phyloP scores from a whole-genome alignment of 2,888 invertebrate genomes.

The Trissolcus brochymenae region DNA sequence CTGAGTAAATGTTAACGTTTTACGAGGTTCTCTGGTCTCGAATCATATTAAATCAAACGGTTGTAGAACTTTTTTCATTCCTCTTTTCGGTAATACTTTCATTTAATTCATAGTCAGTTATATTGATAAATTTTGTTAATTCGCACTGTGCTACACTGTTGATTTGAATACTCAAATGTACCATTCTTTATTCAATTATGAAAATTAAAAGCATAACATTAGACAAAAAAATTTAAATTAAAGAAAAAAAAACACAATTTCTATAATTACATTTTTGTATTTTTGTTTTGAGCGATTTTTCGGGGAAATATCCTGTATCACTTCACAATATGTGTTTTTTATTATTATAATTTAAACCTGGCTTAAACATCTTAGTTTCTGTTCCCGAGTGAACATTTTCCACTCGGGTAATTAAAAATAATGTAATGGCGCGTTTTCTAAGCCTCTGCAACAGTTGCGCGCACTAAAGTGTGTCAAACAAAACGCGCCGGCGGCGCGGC shows the following conservation, averaged over 20 bases:
- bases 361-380: conserved; percentile 3
- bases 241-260: no score
- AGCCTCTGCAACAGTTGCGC: conserved; percentile 16
- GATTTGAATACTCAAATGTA: no score
- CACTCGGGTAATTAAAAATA: conserved; percentile 40
- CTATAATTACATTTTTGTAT: no score
- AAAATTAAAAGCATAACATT: no score
- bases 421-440: conserved; percentile 30
- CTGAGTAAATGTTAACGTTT: conserved; percentile 2
- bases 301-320: no score
- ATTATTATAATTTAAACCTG: not conserved
- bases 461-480: conserved; percentile 45
- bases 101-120: not conserved
- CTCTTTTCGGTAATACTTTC: not conserved
- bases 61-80: not conserved
- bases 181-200: no score
- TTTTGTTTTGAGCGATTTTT: no score
- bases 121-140: no score
- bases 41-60: not conserved
- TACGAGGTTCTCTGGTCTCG: not conserved
- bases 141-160: no score
- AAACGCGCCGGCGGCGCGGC: conserved; percentile 43
- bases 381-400: not conserved
- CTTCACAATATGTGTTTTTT: not conserved
- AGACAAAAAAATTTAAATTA: no score